A percentile compares a stretch with the other conserved stretches of the same genome.
Evolutionary conservation across 1,140 invertebrate genomes (phyloP).

Genomic region (Uloborus diversus): DNA sequence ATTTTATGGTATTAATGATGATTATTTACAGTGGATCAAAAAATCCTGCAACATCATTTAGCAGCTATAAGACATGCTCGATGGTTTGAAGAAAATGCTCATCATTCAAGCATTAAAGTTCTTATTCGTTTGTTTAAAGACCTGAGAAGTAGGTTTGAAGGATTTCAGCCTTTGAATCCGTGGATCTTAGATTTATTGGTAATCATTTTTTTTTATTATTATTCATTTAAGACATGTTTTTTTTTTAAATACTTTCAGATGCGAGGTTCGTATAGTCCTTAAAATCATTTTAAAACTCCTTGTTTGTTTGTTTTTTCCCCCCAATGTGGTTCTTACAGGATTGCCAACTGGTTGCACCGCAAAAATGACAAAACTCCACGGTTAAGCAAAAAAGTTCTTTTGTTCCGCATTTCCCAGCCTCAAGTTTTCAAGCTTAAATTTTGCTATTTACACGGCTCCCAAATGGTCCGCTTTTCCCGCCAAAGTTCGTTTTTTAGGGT

Average conservation of each 20-base stretch:
- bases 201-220: constrained; percentile 57
- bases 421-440: too few species aligned
- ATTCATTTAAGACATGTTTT: not conserved
- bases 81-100: constrained; percentile 99
- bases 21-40: constrained; percentile 74
- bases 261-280: too few species aligned
- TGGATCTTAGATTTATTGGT: constrained; percentile 96
- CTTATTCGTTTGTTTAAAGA: constrained; percentile 92
- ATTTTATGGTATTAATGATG: not conserved
- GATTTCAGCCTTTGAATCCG: constrained; percentile 87
- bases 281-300: not conserved
- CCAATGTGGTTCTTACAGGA: too few species aligned
- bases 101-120: constrained; percentile 94
- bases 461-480: too few species aligned
- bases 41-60: constrained; percentile 86
- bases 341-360: too few species aligned
- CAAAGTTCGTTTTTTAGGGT: too few species aligned
- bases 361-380: too few species aligned
- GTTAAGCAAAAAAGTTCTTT: too few species aligned
- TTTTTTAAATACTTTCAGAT: not conserved
- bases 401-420: too few species aligned
- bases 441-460: too few species aligned
- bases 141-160: constrained; percentile 86
- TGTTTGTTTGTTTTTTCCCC: not conserved
- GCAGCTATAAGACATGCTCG: constrained; percentile 92